Conservation (phyloP, 2,797 vertebrate species). For the Sebastes vulpes region DNA sequence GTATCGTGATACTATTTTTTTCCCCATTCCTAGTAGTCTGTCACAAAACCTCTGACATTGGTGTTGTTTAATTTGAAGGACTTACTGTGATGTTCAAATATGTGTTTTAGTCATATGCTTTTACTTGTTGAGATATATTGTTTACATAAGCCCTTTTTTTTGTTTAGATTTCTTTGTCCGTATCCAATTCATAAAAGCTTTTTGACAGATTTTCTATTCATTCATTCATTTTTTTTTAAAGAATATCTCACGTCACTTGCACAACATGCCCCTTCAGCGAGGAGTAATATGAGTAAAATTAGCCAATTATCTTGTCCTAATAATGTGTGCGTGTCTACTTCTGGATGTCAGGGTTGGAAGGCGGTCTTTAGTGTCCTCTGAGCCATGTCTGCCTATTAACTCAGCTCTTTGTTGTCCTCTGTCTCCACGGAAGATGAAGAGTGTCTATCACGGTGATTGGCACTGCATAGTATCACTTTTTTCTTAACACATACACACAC, state of each 20-base stretch:
- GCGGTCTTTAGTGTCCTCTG: slow-evolving; percentile 57
- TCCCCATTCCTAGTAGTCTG: no score
- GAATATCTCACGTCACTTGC: not conserved
- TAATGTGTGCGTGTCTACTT: slow-evolving; percentile 41
- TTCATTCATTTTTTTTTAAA: not conserved
- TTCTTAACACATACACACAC: slow-evolving; percentile 25
- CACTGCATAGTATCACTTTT: slow-evolving; percentile 48
- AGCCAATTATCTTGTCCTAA: slow-evolving; percentile 62
- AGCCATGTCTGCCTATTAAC: slow-evolving; percentile 61
- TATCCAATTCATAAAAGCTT: not conserved
- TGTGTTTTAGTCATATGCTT: no score
- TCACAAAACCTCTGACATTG: no score
- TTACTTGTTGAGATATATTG: not conserved
- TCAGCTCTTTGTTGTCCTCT: slow-evolving; percentile 60
- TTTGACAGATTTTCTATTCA: not conserved
- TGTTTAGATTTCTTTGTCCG: not conserved
- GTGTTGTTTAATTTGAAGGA: not conserved
- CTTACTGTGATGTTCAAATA: not conserved
- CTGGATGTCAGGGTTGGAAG: slow-evolving; percentile 52
- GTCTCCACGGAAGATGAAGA: slow-evolving; percentile 61
- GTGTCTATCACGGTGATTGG: slow-evolving; percentile 69
- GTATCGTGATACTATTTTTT: no score
- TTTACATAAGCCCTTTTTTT: not conserved
- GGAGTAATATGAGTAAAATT: slow-evolving; percentile 44
- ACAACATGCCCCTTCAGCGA: slow-evolving; percentile 19